phyloP scores from a whole-genome alignment of 2,888 invertebrate genomes.

The Idaea aversata region DNA sequence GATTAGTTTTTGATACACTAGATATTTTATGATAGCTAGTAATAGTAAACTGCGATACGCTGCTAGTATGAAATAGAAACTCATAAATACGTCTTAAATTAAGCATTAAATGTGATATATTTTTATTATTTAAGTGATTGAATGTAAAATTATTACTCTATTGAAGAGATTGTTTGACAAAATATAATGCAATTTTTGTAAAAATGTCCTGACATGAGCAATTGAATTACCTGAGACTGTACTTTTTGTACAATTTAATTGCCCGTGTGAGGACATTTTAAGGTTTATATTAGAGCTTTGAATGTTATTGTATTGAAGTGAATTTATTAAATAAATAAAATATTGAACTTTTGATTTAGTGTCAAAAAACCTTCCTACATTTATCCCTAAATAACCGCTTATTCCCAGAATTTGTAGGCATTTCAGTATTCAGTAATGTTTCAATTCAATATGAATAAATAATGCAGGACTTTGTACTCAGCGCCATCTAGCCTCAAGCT shows the following conservation, averaged over 20 bases:
- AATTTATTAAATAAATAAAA: conserved; percentile 18
- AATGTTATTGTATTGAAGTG: conserved; percentile 30
- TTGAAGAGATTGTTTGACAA: background rate
- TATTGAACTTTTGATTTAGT: conserved; percentile 12
- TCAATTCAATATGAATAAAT: too few relatives aligned
- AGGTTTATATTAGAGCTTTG: conserved; percentile 29
- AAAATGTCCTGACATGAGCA: background rate
- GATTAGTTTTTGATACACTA: too few relatives aligned
- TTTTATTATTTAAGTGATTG: conserved; percentile 2
- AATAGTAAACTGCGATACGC: background rate
- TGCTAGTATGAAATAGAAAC: background rate
- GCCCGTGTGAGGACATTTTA: conserved; percentile 6
- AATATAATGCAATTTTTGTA: background rate
- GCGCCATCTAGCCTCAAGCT: too few relatives aligned
- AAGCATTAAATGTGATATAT: conserved; percentile 17
- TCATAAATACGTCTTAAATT: background rate
- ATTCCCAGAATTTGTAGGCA: too few relatives aligned
- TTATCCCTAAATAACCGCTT: too few relatives aligned
- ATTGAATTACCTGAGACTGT: background rate
- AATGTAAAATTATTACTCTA: background rate
- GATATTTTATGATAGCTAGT: too few relatives aligned
- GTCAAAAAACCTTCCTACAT: conserved; percentile 4
- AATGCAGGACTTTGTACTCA: too few relatives aligned
- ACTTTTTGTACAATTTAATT: background rate
- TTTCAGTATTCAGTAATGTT: too few relatives aligned